phyloP scores from a whole-genome alignment of 2,113 vertebrate genomes.

The Cynopterus brachyotis region DNA sequence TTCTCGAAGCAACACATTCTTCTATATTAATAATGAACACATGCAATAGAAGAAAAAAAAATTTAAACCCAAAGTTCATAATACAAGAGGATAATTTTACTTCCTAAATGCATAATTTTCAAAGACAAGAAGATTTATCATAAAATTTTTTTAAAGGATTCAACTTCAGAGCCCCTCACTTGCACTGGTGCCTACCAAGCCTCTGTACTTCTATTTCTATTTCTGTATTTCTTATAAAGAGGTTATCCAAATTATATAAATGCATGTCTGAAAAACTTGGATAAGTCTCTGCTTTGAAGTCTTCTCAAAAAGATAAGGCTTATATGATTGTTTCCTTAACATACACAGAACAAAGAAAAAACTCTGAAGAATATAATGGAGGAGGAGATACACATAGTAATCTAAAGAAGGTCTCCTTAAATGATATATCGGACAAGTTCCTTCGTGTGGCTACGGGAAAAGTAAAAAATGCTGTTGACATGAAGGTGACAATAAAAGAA shows the following conservation, averaged over 20 bases:
- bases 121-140: background rate
- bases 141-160: background rate
- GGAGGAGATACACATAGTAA: background rate
- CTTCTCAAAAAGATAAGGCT: background rate
- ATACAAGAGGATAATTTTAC: background rate
- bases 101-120: constrained; percentile 10
- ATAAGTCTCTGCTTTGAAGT: background rate
- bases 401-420: background rate
- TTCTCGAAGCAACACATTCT: background rate
- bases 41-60: background rate
- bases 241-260: background rate
- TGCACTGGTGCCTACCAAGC: background rate
- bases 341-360: background rate
- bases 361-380: background rate
- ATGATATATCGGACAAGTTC: background rate
- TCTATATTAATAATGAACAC: background rate
- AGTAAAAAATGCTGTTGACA: background rate
- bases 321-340: background rate
- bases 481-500: background rate
- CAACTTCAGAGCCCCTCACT: background rate
- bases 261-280: background rate
- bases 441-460: background rate
- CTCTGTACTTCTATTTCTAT: background rate
- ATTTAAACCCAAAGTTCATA: background rate
- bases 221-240: background rate